Base-by-base conservation (phyloP, 2,113 vertebrate species). In the Mustela lutreola region DNA sequence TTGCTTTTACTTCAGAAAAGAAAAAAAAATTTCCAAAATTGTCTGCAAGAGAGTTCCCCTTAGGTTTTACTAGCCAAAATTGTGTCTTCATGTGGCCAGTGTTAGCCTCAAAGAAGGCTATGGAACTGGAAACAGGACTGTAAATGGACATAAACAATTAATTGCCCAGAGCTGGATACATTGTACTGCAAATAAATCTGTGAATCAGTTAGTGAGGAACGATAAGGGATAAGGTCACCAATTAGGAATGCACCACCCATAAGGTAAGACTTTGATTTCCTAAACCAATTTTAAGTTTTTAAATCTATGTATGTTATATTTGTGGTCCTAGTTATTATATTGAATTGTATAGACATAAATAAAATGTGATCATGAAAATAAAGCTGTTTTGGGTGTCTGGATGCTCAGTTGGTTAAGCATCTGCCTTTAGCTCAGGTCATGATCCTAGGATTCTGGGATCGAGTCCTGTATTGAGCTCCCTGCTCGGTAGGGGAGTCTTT, bases 281-380 rank as follows among this genome's bases (percentile, higher is more conserved):
- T 94, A 45, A 87, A 67, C 18, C 22, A 60, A 45, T 93, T 93
- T n/a, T 93, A 39, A 56, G 21, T 94, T 94, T 45, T 62, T 70
- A 67, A 79, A 67, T 79, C 0, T 45, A 58, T 79, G 28, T 21
- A n/a, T 58, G 4, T 53, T n/a, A 7, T 28, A 28, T 45, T 24
- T 87, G 5, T 45, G 39, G 9, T 56, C 65, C 33, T 85, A 65
- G 71, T 78, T 56, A 22, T 15, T 73, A 76, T 42, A 67, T 45
- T 26, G 26, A 78, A 78, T 78, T 67, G 63, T 14, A 60, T 19
- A 28, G 36, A 87, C 21, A 94, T 70, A 87, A 79, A 87, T 86
- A 39, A 94, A 87, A 67, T 26, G 14, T 19, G 10, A 79, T 45
- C 2, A 45, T 79, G 62, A 83, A 73, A 83, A 92, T 33, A 45